Base-by-base conservation (phyloP, 1,140 invertebrate species). In the Aethina tumida region DNA sequence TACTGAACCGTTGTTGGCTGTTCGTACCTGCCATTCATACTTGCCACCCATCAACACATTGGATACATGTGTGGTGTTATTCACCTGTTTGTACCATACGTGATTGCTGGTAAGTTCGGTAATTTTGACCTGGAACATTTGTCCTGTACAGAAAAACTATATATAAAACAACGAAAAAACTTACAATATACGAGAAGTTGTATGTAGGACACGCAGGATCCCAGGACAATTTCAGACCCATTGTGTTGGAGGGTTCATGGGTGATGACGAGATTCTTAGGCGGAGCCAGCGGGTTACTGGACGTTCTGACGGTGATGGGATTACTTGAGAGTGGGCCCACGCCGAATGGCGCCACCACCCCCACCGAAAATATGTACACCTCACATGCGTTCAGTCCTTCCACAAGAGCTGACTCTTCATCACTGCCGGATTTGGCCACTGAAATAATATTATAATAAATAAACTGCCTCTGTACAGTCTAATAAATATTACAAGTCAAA, bases 341-440 rank as follows among this genome's bases (percentile, higher is more conserved):
- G 0, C 78, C 75, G 5, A 67, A 60, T 0, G 75, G 74, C 7
- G 68, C 71, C 19, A 75, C 60, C 2, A 88, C 54, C 0, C 78
- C 80, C n/a, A 87, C 74, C 6, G 71, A 70, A 53, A 88, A 78
- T 8, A 78, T 52, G 50, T 88, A 89, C 0, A 63, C 70, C 47
- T 81, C 77, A 51, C 85, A 89, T 2, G 81, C 70, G 30, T 75
- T 68, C 41, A 90, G 55, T 42, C 75, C 62, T 9, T 69, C 64
- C 5, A 86, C 64, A 1, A 69, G 66, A 2, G 71, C 61, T 2
- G 69, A 70, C 2, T 73, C 66, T 33, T 77, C 67, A 2, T 59
- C 64, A 0, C 80, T 84, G 10, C 63, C 47, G 16, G 70, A 50
- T 42, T 64, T 64, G 10, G 67, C 64, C 47, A 68, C 74, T 77